These are phyloP conservation scores for Proterorhinus semilunaris DNA, from an alignment of 2,113 vertebrate genomes.

Conservation along the genomic window DNA sequence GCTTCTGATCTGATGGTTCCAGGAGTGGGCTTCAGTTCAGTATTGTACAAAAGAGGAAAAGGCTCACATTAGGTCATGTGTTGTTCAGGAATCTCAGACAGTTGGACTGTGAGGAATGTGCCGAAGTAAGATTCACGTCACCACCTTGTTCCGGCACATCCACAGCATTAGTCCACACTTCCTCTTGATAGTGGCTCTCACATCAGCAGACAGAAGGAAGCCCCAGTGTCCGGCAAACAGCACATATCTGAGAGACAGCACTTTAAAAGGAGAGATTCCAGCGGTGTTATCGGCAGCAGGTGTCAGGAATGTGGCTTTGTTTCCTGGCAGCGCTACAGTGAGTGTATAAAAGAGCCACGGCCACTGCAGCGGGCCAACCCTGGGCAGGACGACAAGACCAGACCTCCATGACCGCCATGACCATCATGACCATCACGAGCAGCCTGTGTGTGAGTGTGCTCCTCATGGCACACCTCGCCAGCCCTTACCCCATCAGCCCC, in stretches of 20 bases:
- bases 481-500: constrained; percentile 68
- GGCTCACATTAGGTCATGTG: too few species aligned
- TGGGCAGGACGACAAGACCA: constrained; percentile 18
- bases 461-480: constrained; percentile 64
- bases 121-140: not conserved
- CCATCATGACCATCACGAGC: constrained; percentile 49
- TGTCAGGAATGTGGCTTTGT: constrained; percentile 74
- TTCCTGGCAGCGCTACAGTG: constrained; percentile 70
- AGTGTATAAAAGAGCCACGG: constrained; percentile 70
- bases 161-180: not conserved
- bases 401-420: constrained; percentile 17
- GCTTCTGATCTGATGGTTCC: too few species aligned
- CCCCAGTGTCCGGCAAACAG: constrained; percentile 58
- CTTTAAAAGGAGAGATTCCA: constrained; percentile 80
- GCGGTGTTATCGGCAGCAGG: constrained; percentile 77
- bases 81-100: not conserved
- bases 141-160: not conserved
- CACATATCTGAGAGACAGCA: constrained; percentile 53
- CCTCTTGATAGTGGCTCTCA: not conserved
- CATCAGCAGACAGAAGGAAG: constrained; percentile 29
- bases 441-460: constrained; percentile 50
- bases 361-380: constrained; percentile 20
- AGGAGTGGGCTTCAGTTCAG: too few species aligned
- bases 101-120: not conserved
- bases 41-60: too few species aligned